phyloP scores from a whole-genome alignment of 2,888 invertebrate genomes.

The Hemicrepidius hirtus region DNA sequence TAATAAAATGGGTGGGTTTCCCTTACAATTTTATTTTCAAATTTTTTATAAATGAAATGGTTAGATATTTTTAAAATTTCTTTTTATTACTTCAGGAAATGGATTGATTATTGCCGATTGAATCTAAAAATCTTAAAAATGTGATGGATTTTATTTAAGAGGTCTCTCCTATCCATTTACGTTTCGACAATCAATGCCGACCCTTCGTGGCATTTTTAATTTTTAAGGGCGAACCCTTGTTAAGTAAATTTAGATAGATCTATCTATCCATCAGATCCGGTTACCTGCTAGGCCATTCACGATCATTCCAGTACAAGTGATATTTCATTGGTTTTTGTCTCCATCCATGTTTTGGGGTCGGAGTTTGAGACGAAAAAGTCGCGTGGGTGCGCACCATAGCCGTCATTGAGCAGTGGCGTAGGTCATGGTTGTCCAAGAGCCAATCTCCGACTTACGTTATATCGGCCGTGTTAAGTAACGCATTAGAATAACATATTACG shows the following conservation, averaged over 20 bases:
- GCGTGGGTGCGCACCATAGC: conserved; percentile 35
- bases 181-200: not conserved
- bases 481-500: conserved; percentile 54
- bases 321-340: conserved; percentile 21
- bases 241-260: conserved; percentile 28
- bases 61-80: too few species aligned
- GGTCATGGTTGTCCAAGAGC: conserved; percentile 56
- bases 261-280: conserved; percentile 19
- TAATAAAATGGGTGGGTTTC: too few species aligned
- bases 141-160: not conserved
- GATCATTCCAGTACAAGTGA: not conserved
- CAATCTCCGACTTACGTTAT: conserved; percentile 54
- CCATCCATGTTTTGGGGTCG: not conserved
- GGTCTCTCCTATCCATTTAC: not conserved
- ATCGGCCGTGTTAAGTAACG: conserved; percentile 49
- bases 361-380: conserved; percentile 16
- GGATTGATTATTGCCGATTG: too few species aligned
- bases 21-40: too few species aligned
- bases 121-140: too few species aligned
- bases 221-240: conserved; percentile 22
- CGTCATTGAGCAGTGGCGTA: conserved; percentile 57
- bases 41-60: too few species aligned
- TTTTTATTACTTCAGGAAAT: too few species aligned
- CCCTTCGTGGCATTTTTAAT: conserved; percentile 8
- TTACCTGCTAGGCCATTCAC: conserved; percentile 16